Conservation (phyloP, 2,113 vertebrate genomes). For the Galemys pyrenaicus region DNA sequence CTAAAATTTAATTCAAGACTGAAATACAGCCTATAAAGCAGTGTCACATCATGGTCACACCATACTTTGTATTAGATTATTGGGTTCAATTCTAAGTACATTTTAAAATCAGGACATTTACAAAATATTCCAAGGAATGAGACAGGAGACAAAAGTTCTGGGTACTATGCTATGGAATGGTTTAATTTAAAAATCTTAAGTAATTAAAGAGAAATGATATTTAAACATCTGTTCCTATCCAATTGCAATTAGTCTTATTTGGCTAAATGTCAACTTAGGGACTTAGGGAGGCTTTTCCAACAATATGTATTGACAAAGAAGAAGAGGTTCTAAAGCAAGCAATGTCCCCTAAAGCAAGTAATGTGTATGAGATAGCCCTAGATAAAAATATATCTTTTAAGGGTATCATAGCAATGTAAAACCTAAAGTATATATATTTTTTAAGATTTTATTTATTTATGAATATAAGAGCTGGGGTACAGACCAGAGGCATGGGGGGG, state of each 20-base stretch:
- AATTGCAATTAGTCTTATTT: not conserved
- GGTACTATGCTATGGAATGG: not conserved
- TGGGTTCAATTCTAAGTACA: not conserved
- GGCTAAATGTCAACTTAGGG: not conserved
- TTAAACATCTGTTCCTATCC: not conserved
- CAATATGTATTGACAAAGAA: not conserved
- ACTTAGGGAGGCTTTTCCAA: not conserved
- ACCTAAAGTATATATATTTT: too few relatives aligned
- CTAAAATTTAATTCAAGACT: not conserved
- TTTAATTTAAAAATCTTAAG: not conserved
- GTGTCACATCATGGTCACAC: not conserved
- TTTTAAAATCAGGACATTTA: not conserved
- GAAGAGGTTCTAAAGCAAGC: not conserved
- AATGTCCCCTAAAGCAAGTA: not conserved
- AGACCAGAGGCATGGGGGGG: too few relatives aligned
- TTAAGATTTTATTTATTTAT: too few relatives aligned
- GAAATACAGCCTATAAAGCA: not conserved
- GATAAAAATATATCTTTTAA: not conserved
- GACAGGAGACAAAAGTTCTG: not conserved
- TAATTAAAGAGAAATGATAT: not conserved
- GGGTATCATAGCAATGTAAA: not conserved
- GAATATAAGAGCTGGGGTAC: too few relatives aligned
- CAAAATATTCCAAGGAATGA: not conserved
- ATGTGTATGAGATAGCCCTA: not conserved
- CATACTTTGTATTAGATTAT: not conserved